Percentiles rank a stretch among this genome's conserved stretches.
Conservation (phyloP, 2,797 vertebrate genomes). For the Tachyglossus aculeatus region DNA sequence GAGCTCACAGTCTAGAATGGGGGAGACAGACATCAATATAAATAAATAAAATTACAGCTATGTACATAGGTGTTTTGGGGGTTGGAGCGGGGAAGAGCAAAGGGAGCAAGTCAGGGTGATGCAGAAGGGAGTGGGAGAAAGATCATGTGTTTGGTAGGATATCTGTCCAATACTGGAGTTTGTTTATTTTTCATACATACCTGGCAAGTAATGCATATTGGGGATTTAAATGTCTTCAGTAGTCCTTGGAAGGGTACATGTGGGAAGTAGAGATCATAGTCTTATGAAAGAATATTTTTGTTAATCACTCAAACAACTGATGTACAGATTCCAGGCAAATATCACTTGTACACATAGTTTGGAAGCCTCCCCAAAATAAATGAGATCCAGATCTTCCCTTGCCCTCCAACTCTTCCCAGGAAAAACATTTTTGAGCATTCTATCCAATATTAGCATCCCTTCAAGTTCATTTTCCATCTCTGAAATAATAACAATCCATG, state of each 20-base stretch:
- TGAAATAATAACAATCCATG: too few species aligned
- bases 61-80: too few species aligned
- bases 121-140: too few species aligned
- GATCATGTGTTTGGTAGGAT: too few species aligned
- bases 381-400: background rate
- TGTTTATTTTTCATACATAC: background rate
- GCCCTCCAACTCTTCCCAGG: background rate
- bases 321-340: background rate
- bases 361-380: background rate
- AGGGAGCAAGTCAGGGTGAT: too few species aligned
- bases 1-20: too few species aligned
- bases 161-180: too few species aligned
- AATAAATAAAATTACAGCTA: too few species aligned
- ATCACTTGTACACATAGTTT: background rate
- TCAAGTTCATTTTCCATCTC: too few species aligned
- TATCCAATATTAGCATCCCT: too few species aligned
- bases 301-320: constrained; percentile 38
- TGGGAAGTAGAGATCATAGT: background rate
- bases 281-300: background rate
- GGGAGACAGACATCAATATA: too few species aligned
- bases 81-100: too few species aligned
- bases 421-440: background rate
- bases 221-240: constrained; percentile 2
- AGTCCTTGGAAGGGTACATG: background rate
- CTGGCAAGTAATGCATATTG: constrained; percentile 1